Evolutionary conservation across 2,797 vertebrate species (phyloP).

Genomic region (Sebastes taczanowskii): DNA sequence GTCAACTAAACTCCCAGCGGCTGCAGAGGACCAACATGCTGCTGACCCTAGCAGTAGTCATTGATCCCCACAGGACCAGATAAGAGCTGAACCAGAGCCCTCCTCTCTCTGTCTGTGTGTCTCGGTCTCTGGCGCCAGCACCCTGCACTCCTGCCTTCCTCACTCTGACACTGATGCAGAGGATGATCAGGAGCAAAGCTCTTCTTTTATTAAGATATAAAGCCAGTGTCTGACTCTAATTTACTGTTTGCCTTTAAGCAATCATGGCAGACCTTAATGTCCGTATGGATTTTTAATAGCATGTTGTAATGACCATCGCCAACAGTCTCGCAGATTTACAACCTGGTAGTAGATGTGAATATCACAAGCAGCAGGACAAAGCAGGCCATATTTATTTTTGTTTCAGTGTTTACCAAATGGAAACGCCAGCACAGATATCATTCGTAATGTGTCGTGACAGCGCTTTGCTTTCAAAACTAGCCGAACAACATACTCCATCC

Average conservation of each 20-base stretch:
- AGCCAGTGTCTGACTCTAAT: slow-evolving; percentile 41
- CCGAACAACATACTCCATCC: slow-evolving; percentile 18
- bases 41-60: slow-evolving; percentile 44
- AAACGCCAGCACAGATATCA: slow-evolving; percentile 32
- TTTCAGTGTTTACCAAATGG: slow-evolving; percentile 50
- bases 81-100: slow-evolving; percentile 47
- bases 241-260: slow-evolving; percentile 36
- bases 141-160: slow-evolving; percentile 42
- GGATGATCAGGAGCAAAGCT: slow-evolving; percentile 54
- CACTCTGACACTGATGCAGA: slow-evolving; percentile 67
- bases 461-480: slow-evolving; percentile 43
- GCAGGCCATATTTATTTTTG: slow-evolving; percentile 23
- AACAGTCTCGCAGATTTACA: slow-evolving; percentile 34
- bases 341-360: background rate
- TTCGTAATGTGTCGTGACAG: slow-evolving; percentile 10
- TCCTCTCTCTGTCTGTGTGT: slow-evolving; percentile 31
- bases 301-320: slow-evolving; percentile 49
- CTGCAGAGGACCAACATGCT: slow-evolving; percentile 24
- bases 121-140: slow-evolving; percentile 69
- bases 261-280: slow-evolving; percentile 38
- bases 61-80: slow-evolving; percentile 29
- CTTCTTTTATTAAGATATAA: slow-evolving; percentile 56
- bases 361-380: background rate
- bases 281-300: slow-evolving; percentile 49
- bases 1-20: slow-evolving; percentile 9